Evolutionary conservation across 2,113 vertebrate species (phyloP).

Genomic region (Heloderma charlesbogerti): DNA sequence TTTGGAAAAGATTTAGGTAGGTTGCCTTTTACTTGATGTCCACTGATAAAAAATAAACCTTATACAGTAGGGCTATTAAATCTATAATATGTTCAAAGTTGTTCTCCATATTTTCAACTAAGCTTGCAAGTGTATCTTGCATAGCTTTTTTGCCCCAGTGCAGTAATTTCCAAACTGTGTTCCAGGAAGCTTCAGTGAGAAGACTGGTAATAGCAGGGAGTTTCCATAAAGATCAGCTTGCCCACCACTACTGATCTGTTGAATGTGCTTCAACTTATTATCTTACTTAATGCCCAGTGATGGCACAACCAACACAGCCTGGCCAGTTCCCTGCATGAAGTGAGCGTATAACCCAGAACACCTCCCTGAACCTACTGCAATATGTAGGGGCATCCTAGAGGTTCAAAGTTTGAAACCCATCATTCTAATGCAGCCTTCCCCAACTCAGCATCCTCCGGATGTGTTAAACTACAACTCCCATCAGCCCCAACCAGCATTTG

Average conservation of each 20-base stretch:
- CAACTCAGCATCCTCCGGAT: background rate
- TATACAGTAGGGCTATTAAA: background rate
- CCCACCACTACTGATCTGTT: background rate
- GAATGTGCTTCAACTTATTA: background rate
- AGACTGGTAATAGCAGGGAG: background rate
- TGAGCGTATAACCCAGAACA: background rate
- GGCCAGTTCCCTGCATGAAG: background rate
- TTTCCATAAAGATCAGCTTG: background rate
- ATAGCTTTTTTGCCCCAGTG: background rate
- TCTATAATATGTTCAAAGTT: background rate
- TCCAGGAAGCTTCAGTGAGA: background rate
- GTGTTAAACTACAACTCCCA: background rate
- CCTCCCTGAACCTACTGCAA: background rate
- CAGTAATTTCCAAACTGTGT: background rate
- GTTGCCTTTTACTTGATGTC: conserved; percentile 17
- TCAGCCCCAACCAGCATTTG: too few species aligned
- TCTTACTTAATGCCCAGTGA: background rate
- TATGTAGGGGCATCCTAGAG: background rate
- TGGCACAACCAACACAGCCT: background rate
- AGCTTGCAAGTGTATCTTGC: background rate
- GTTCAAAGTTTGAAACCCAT: background rate
- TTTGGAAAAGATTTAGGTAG: conserved; percentile 97
- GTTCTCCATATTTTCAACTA: background rate
- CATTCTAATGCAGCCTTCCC: background rate
- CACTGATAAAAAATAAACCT: background rate